Conservation (phyloP, 2,113 vertebrate genomes). For the Genyomyrus donnyi region DNA sequence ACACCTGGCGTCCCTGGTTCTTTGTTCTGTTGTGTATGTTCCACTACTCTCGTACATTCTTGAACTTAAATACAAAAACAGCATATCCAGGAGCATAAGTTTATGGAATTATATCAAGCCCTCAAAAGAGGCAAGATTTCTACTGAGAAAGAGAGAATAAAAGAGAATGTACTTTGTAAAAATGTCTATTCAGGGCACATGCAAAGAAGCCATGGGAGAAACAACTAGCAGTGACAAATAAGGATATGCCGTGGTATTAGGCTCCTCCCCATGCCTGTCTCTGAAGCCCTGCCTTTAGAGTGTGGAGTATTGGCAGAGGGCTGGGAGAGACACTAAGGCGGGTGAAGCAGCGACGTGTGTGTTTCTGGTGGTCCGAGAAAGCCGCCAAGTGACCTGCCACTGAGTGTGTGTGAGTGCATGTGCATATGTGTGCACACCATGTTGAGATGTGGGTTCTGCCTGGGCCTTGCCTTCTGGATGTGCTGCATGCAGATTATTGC, state of each 20-base stretch:
- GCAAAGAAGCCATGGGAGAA: background rate
- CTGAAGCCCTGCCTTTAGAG: background rate
- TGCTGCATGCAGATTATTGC: conserved; percentile 32
- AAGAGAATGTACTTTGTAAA: background rate
- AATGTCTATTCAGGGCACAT: background rate
- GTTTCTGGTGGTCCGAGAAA: background rate
- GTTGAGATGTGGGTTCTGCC: conserved; percentile 4
- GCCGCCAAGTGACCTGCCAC: background rate
- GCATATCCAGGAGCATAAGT: background rate
- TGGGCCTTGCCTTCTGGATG: conserved; percentile 34
- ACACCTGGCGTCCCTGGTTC: background rate
- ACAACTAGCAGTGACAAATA: background rate
- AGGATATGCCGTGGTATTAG: background rate
- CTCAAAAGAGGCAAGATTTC: background rate
- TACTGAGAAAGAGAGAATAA: background rate
- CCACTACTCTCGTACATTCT: background rate
- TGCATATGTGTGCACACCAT: conserved; percentile 19
- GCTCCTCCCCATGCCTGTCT: background rate
- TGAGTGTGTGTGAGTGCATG: conserved; percentile 14
- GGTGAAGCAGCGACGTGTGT: background rate
- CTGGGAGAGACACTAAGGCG: background rate
- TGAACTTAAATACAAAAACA: background rate
- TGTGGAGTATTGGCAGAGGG: background rate
- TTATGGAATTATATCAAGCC: background rate
- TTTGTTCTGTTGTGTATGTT: background rate